phyloP scores from a whole-genome alignment of 2,113 vertebrate species.

The Scytalopus superciliaris region DNA sequence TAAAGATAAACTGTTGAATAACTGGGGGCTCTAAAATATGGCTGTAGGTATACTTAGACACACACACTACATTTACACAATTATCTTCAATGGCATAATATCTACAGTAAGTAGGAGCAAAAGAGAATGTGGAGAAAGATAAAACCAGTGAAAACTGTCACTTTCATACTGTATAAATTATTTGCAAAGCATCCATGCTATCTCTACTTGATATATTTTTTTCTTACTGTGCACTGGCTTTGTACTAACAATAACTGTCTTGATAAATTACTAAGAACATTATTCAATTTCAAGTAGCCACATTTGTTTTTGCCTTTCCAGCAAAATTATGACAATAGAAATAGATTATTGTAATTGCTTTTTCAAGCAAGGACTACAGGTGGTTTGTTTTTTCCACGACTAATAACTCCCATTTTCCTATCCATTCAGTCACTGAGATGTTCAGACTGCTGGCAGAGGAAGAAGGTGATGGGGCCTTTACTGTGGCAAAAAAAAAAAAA shows the following conservation, averaged over 20 bases:
- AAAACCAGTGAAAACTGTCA: neutral
- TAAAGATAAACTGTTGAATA: neutral
- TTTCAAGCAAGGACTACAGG: slow-evolving; percentile 28
- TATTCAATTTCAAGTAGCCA: slow-evolving; percentile 50
- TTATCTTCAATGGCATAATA: neutral
- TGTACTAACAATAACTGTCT: slow-evolving; percentile 55
- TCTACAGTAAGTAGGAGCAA: neutral
- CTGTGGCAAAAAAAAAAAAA: neutral
- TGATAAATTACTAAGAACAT: slow-evolving; percentile 45
- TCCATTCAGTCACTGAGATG: slow-evolving; percentile 13
- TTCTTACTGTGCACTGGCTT: slow-evolving; percentile 12
- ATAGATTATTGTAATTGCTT: slow-evolving; percentile 57
- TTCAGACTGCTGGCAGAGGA: neutral
- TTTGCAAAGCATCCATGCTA: neutral
- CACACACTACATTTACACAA: neutral
- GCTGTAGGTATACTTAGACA: neutral
- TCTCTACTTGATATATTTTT: slow-evolving; percentile 8
- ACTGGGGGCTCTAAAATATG: neutral
- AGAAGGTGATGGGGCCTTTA: neutral
- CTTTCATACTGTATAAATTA: neutral
- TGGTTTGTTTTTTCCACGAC: neutral
- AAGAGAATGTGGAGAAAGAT: neutral
- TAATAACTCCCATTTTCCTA: slow-evolving; percentile 35
- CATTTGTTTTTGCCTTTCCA: slow-evolving; percentile 57
- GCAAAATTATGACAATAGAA: slow-evolving; percentile 62